Evolutionary conservation across 2,113 vertebrate genomes (phyloP).

Genomic region (Oceanodroma tethys): DNA sequence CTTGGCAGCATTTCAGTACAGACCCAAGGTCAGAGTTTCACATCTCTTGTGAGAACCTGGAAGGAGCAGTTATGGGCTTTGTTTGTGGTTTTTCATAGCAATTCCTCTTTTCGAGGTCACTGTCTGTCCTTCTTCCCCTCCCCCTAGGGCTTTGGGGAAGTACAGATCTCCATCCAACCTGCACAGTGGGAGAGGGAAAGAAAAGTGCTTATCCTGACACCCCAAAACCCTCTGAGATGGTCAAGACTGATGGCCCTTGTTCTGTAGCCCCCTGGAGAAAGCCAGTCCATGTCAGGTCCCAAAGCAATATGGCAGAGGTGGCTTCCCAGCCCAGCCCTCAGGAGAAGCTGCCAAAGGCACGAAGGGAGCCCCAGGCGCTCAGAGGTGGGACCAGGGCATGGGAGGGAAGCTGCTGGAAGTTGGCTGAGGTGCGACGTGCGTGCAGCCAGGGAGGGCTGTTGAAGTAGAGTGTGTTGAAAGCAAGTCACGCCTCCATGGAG

Average conservation of each 20-base stretch:
- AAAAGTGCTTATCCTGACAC: background rate
- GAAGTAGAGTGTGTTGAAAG: background rate
- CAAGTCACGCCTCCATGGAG: fast-evolving
- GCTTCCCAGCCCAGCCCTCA: background rate
- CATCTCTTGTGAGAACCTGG: background rate
- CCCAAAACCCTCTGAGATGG: background rate
- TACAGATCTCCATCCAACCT: background rate
- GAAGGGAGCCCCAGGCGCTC: background rate
- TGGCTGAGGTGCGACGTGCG: fast-evolving
- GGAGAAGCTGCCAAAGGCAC: background rate
- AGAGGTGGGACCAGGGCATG: background rate
- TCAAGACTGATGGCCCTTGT: background rate
- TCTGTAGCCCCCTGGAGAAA: background rate
- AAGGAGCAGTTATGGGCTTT: background rate
- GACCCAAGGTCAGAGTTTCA: background rate
- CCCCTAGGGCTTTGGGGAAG: background rate
- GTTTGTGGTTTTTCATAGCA: background rate
- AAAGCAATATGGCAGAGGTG: background rate
- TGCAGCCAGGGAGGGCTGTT: background rate
- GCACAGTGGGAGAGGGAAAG: background rate
- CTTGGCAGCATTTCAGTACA: background rate
- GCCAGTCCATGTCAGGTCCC: background rate
- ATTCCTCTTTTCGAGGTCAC: background rate
- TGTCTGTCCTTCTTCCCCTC: background rate
- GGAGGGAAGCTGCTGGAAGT: background rate